Base-by-base conservation (phyloP, 2,113 vertebrate genomes). In the Rhabdomys dilectus region DNA sequence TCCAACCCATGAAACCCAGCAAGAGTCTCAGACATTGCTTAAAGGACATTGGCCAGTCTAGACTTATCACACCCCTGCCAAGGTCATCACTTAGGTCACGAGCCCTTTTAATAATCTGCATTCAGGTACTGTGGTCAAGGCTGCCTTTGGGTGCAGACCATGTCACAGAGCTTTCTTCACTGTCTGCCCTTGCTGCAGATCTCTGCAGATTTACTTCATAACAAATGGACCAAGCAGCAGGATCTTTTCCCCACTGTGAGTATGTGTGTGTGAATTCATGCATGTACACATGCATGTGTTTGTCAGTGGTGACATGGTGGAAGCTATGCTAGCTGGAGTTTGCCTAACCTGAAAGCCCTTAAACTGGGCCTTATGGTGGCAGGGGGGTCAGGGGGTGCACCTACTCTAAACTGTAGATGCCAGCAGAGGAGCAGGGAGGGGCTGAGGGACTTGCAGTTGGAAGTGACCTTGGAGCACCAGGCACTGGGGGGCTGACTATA, bases 401-500 rank as follows among this genome's bases (percentile, higher is more conserved):
- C 77, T 53, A 21, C 34, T 78, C 51, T 95, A 76, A 48, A 77
- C 68, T 45, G 75, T 19, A 34, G 80, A 68, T 3, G 12, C 29
- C 72, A 75, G 66, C 82, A 75, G 34, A 86, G 4, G 7, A 48
- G 6, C 24, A 11, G 68, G 22, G 66, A 7, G 22, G 15, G 45
- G 29, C 60, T 16, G 31, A n/a, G 8, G 1, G 39, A 4, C 68
- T 89, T 31, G 56, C 0, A 1, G 7, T 42, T 77, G 2, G 64
- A 19, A 3, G 16, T 53, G 16, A 78, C 84, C 36, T 39, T 4
- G n/a, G 5, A 15, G 60, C 34, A 8, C 60, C 0, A 1, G 2
- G 48, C 42, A 45, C 26, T 12, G 12, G 13, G 31, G 53, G n/a
- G 26, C 53, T 29, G 58, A 24, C 39, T 12, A 31, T 81, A 29